Evolutionary conservation across 2,888 invertebrate genomes (phyloP).

Genomic region (Halictus ligatus): DNA sequence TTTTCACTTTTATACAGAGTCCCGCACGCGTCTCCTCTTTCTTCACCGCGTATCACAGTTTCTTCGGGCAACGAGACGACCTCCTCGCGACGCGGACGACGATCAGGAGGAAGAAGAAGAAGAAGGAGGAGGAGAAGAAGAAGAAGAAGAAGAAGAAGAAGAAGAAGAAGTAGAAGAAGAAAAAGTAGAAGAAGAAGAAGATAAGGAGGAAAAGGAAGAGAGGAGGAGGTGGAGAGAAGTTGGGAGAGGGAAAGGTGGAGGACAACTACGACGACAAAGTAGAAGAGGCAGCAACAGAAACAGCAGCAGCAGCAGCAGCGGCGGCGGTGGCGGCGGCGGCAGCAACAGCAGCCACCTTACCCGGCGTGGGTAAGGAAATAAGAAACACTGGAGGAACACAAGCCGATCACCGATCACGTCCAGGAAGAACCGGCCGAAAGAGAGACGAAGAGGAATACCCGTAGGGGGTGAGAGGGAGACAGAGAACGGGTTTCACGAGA

Average conservation of each 20-base stretch:
- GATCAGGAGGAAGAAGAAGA: neutral
- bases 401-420: conserved; percentile 56
- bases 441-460: conserved; percentile 4
- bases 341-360: conserved; percentile 21
- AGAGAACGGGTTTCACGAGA: conserved; percentile 42
- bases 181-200: neutral
- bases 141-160: neutral
- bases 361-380: conserved; percentile 30
- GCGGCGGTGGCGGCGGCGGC: neutral
- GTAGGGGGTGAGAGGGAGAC: conserved; percentile 10
- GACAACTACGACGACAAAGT: neutral
- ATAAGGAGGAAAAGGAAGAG: neutral
- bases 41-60: conserved; percentile 53
- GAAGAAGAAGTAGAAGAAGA: neutral
- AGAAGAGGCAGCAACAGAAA: neutral
- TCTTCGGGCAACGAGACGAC: conserved; percentile 22
- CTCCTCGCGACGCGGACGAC: conserved; percentile 15
- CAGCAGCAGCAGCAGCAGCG: neutral
- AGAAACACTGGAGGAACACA: conserved; percentile 57
- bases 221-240: neutral
- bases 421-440: conserved; percentile 32
- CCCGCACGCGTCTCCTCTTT: conserved; percentile 48
- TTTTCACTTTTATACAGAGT: conserved; percentile 68
- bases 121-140: neutral
- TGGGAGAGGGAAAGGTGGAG: neutral